Evolutionary conservation across 2,797 vertebrate species (phyloP), one percentile per base, ranked within the genome.

Genomic region (Leptoclinus maculatus): DNA sequence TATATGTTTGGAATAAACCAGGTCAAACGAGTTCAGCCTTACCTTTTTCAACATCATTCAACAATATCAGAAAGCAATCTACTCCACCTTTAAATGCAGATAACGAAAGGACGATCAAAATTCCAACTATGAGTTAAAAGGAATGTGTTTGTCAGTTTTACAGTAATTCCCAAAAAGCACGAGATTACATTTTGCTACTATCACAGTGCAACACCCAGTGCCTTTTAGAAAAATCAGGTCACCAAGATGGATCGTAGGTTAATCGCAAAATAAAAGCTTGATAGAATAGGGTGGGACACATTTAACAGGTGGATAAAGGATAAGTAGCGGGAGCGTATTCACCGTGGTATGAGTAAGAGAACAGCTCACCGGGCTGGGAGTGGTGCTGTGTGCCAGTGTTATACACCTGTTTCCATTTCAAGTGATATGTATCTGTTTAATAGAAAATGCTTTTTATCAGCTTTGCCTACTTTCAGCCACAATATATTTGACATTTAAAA

Each of bases 321-420:
- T 54, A 78, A 78, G 39, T 17, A 57, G 38, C 7, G n/a, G 38
- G 10, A 51, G 25, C 1, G 10, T 66, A 66, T 83, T 79, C 45
- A 43, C 54, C 25, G 38, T 14, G n/a, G 38, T 41, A 25, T 82
- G 87, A 86, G 68, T 87, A 83, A 86, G 80, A 78, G 68, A 77
- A 68, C 59, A 65, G 65, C 56, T 83, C 60, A 73, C 11, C 21
- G 0, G 64, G 23, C n/a, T 47, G 76, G 86, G 86, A 84, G 83
- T 77, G 79, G 82, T 66, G 43, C 66, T 21, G 7, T 29, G 11
- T 49, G 43, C 21, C 14, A 60, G 5, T 49, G 13, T 43, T 74
- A 63, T 47, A 38, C 58, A 59, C 63, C 17, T 54, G 29, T 63
- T 64, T 67, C 10, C 64, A 53, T 43, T 27, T 7, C 1, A n/a